phyloP scores from a whole-genome alignment of 2,113 vertebrate genomes.

The Siniperca knerii region DNA sequence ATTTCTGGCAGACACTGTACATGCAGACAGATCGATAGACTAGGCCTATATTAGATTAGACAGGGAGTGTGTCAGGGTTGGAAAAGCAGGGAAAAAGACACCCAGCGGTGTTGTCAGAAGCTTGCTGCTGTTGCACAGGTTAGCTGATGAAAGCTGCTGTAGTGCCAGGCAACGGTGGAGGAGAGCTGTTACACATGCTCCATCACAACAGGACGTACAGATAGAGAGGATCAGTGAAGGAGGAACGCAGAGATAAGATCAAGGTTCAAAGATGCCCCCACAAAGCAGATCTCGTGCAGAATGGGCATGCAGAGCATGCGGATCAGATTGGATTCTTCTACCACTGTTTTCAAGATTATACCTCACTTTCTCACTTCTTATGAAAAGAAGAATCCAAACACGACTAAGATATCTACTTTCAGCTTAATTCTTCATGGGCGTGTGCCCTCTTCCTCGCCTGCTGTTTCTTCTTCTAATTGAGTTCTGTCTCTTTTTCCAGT shows the following conservation, averaged over 20 bases:
- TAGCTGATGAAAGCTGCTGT: constrained; percentile 60
- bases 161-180: constrained; percentile 40
- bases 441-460: constrained; percentile 7
- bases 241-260: constrained; percentile 52
- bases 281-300: constrained; percentile 49
- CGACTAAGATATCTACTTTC: not conserved
- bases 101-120: constrained; percentile 30
- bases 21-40: constrained; percentile 1
- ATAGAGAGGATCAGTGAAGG: constrained; percentile 59
- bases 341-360: constrained; percentile 4
- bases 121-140: constrained; percentile 28
- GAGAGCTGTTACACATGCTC: constrained; percentile 47
- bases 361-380: not conserved
- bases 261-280: constrained; percentile 64
- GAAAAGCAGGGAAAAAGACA: constrained; percentile 2
- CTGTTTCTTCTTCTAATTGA: constrained; percentile 35
- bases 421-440: constrained; percentile 12
- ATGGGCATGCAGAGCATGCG: constrained; percentile 12
- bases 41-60: constrained; percentile 6
- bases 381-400: not conserved
- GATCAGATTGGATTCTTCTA: constrained; percentile 40
- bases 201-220: constrained; percentile 65
- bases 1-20: not conserved
- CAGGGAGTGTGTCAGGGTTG: constrained; percentile 9
- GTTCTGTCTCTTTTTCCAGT: not conserved